These are phyloP conservation scores for Centropristis striata DNA, from an alignment of 2,113 vertebrate genomes.

Conservation along the genomic window DNA sequence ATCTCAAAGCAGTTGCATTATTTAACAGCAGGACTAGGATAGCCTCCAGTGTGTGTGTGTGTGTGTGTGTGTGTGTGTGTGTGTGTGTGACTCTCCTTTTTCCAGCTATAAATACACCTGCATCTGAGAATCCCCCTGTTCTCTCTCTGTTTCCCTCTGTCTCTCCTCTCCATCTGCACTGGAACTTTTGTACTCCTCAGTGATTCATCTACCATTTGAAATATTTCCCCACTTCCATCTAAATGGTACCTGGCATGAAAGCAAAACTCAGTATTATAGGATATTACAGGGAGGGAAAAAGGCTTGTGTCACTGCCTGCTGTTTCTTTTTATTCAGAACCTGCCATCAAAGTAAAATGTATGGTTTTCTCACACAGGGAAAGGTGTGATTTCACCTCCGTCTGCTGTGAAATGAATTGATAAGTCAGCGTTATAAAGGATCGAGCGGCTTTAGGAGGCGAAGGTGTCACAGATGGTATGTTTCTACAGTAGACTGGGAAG, in stretches of 20 bases:
- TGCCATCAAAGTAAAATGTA: slow-evolving; percentile 25
- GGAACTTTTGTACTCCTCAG: slow-evolving; percentile 17
- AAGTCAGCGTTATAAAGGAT: background rate
- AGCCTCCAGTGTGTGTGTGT: slow-evolving; percentile 62
- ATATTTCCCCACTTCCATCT: slow-evolving; percentile 23
- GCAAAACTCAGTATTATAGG: slow-evolving; percentile 2
- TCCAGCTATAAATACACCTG: slow-evolving; percentile 78
- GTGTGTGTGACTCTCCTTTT: slow-evolving; percentile 28
- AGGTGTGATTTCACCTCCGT: slow-evolving; percentile 21
- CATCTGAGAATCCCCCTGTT: slow-evolving; percentile 72
- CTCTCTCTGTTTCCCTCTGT: slow-evolving; percentile 34
- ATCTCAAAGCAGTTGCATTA: slow-evolving; percentile 80
- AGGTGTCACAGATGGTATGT: background rate
- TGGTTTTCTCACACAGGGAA: slow-evolving; percentile 13
- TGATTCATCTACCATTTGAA: slow-evolving; percentile 37
- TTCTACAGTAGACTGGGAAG: background rate
- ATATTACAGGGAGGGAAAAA: slow-evolving; percentile 1
- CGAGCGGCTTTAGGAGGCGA: background rate
- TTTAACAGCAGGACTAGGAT: slow-evolving; percentile 78
- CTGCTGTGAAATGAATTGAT: slow-evolving; percentile 16
- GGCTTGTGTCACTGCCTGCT: slow-evolving; percentile 22
- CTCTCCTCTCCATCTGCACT: slow-evolving; percentile 36
- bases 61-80: slow-evolving; percentile 28
- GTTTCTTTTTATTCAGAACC: slow-evolving; percentile 33
- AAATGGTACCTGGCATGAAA: slow-evolving; percentile 42